Percentiles rank a stretch among this genome's conserved stretches.
phyloP scores from a whole-genome alignment of 2,888 invertebrate genomes.

The Oasisia sp. region DNA sequence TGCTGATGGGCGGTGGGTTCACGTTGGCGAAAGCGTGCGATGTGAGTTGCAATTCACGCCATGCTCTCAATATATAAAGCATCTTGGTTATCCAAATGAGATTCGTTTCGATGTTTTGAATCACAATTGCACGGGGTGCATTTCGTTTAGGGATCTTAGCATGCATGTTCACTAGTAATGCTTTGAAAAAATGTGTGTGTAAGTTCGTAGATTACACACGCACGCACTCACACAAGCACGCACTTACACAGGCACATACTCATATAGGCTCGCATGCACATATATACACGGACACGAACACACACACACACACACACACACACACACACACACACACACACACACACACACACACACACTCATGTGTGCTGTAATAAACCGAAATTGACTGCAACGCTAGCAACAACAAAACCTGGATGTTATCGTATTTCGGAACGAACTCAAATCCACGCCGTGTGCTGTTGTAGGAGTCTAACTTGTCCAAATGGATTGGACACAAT shows the following conservation, averaged over 20 bases:
- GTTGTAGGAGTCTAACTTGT: constrained; percentile 40
- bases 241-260: too few relatives aligned
- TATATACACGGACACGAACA: too few relatives aligned
- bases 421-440: background rate
- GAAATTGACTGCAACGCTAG: background rate
- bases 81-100: too few relatives aligned
- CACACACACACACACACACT: too few relatives aligned
- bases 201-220: too few relatives aligned
- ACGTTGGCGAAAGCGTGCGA: constrained; percentile 87
- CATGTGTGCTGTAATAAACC: background rate
- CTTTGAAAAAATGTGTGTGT: too few relatives aligned
- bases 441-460: too few relatives aligned
- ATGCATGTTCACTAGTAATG: too few relatives aligned
- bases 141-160: background rate
- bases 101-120: background rate
- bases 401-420: background rate
- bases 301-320: too few relatives aligned
- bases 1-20: constrained; percentile 85
- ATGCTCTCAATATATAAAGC: background rate
- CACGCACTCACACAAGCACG: too few relatives aligned
- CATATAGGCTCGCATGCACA: too few relatives aligned
- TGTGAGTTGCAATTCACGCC: constrained; percentile 50
- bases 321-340: too few relatives aligned
- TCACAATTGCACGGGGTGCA: background rate
- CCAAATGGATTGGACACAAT: constrained; percentile 38